Evolutionary conservation across 2,888 invertebrate genomes (phyloP).

Genomic region (Calliphora vomitoria): DNA sequence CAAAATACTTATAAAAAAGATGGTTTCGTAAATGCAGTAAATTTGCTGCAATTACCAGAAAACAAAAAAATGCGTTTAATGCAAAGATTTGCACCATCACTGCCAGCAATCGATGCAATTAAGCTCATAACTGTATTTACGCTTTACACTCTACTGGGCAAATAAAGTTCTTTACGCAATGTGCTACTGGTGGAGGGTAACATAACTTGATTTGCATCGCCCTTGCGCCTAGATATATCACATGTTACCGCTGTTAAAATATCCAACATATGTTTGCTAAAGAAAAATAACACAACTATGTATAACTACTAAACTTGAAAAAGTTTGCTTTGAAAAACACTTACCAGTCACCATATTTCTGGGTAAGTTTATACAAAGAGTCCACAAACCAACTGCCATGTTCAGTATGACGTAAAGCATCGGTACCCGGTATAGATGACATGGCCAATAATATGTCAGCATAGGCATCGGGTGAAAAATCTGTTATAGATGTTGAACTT

Average conservation of each 20-base stretch:
- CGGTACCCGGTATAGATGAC: slow-evolving; percentile 82
- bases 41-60: too few species aligned
- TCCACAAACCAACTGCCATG: slow-evolving; percentile 84
- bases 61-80: too few species aligned
- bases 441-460: slow-evolving; percentile 81
- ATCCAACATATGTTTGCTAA: slow-evolving; percentile 80
- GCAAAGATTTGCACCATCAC: too few species aligned
- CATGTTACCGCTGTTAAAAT: slow-evolving; percentile 79
- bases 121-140: too few species aligned
- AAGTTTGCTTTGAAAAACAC: neutral
- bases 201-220: slow-evolving; percentile 79
- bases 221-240: slow-evolving; percentile 78
- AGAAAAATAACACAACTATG: neutral
- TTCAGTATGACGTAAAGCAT: slow-evolving; percentile 80
- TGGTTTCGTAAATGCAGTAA: too few species aligned
- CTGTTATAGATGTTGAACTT: slow-evolving; percentile 31
- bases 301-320: neutral
- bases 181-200: slow-evolving; percentile 78
- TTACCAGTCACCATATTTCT: slow-evolving; percentile 55
- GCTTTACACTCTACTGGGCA: slow-evolving; percentile 76
- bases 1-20: too few species aligned
- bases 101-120: too few species aligned
- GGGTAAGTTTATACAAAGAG: slow-evolving; percentile 77
- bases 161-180: slow-evolving; percentile 79
- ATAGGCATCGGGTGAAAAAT: slow-evolving; percentile 68